These are phyloP conservation scores for Engystomops pustulosus DNA, from an alignment of 2,113 vertebrate species.

Conservation along the genomic window DNA sequence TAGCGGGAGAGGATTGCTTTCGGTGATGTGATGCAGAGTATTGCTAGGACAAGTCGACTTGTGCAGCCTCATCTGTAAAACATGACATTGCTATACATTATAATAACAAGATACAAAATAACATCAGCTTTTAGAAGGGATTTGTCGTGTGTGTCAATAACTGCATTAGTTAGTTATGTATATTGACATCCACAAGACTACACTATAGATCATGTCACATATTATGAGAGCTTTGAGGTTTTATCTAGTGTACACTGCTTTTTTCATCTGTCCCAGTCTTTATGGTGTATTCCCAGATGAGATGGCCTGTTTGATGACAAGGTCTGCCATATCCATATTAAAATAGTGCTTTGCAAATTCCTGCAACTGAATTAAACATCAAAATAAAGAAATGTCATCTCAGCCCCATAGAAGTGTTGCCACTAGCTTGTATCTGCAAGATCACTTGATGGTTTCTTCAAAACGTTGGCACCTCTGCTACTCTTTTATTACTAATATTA, in stretches of 20 bases:
- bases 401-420: neutral
- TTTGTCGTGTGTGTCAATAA: neutral
- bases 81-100: neutral
- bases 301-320: neutral
- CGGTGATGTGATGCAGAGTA: neutral
- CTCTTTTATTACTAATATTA: too few species aligned
- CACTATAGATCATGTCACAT: neutral
- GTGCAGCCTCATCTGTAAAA: neutral
- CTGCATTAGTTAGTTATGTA: neutral
- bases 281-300: neutral
- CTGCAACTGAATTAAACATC: neutral
- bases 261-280: neutral
- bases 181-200: neutral
- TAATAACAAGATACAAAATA: neutral
- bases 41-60: neutral
- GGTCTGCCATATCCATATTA: neutral
- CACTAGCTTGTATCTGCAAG: neutral
- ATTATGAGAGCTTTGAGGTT: neutral
- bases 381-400: neutral
- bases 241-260: neutral
- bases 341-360: neutral
- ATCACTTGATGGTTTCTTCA: neutral
- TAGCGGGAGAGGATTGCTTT: neutral
- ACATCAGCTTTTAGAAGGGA: neutral
- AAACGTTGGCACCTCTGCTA: neutral